Evolutionary conservation across 1,140 invertebrate species (phyloP), one percentile per base, ranked within the genome.

Genomic region (Philopotamus ludificatus): DNA sequence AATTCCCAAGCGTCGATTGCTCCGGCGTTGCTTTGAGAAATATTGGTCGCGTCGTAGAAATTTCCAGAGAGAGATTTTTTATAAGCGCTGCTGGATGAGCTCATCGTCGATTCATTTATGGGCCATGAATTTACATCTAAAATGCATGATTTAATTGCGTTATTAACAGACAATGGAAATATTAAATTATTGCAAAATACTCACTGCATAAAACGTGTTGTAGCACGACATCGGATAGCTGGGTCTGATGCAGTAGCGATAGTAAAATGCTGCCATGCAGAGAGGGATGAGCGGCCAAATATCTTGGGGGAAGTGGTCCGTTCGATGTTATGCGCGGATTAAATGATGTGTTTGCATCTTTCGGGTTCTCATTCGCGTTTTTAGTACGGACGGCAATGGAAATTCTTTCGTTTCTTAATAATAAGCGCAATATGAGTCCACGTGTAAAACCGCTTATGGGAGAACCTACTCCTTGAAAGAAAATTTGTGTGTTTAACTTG

Each of bases 351-450:
- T 75, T 39, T 76, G 71, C 53, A 66, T 60, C 57, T 28, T 60
- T 60, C 9, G 21, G 23, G 55, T 71, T 69, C 72, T 65, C 74
- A 73, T 62, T 75, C 73, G 4, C 76, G 50, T 8, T 76, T 71
- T 74, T 80, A 77, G 83, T 87, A 15, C 84, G 85, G 21, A 92
- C 81, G 44, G 86, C 86, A 1, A 93, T 87, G 8, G 86, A 81
- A 39, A 92, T 85, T 70, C 90, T 92, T 75, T 95, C 92, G 73
- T 89, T 90, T 72, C 94, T 92, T 41, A 96, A 77, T 15, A 95
- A 79, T 21, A 95, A 79, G 74, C 95, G 92, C 7, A 95, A 77
- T 54, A 96, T 87, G 22, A 97, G 77, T 61, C 93, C 85, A 18
- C 93, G 84, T 9, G 92, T 92, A 75, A 96, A 95, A 9, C 93